These are phyloP conservation scores for Nasonia oneida DNA, from an alignment of 2,888 invertebrate genomes.

Conservation along the genomic window DNA sequence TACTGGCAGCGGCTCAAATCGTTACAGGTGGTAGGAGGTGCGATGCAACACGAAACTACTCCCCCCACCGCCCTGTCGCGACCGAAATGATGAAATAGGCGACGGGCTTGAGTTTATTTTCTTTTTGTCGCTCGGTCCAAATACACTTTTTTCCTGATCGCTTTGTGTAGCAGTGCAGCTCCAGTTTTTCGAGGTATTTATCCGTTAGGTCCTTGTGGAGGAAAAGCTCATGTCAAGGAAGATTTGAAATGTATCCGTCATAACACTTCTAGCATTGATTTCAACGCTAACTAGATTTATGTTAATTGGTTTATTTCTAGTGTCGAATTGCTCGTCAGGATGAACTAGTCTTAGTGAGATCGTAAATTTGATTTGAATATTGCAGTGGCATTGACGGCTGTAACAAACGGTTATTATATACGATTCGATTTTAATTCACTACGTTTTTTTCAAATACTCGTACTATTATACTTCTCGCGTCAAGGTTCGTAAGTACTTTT, in stretches of 20 bases:
- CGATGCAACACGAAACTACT: background rate
- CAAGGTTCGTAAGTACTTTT: background rate
- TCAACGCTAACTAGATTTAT: background rate
- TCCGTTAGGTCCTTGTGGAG: background rate
- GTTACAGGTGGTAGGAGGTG: slow-evolving; percentile 56
- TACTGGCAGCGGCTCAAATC: slow-evolving; percentile 59
- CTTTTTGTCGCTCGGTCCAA: background rate
- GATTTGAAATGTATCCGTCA: too few species aligned
- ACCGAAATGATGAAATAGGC: slow-evolving; percentile 29
- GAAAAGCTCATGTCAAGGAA: background rate
- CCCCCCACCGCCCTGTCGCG: background rate
- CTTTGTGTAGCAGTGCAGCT: background rate
- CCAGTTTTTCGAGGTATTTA: background rate
- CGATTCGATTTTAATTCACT: background rate
- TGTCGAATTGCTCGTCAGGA: slow-evolving; percentile 1
- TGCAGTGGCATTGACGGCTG: background rate
- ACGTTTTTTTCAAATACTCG: background rate
- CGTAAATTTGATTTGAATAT: background rate
- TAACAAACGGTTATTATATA: background rate
- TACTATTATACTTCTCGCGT: background rate
- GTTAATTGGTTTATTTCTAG: slow-evolving; percentile 19
- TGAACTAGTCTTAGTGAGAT: background rate
- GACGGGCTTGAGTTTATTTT: slow-evolving; percentile 27
- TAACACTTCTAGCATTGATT: background rate
- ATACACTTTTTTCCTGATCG: background rate